Conservation (phyloP, 1,140 invertebrate genomes). For the Littorina saxatilis region DNA sequence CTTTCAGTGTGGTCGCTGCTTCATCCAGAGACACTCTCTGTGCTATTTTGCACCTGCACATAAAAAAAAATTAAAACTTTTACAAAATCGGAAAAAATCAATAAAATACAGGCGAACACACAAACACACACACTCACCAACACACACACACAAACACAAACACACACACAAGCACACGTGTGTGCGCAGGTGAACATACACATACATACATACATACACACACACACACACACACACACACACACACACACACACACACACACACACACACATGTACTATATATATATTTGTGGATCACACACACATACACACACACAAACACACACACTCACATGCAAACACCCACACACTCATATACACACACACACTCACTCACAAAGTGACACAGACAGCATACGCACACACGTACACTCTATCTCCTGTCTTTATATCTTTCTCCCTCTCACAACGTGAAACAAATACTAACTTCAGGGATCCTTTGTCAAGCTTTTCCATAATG, state of each 20-base stretch:
- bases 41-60: conserved; percentile 72
- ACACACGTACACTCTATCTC: neutral
- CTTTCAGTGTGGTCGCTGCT: conserved; percentile 64
- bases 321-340: neutral
- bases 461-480: conserved; percentile 74
- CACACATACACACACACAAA: neutral
- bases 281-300: neutral
- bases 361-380: neutral
- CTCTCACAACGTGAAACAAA: no score
- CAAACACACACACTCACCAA: neutral
- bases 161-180: neutral
- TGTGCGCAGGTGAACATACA: neutral
- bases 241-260: neutral
- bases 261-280: neutral
- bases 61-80: neutral
- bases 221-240: neutral
- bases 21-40: conserved; percentile 72
- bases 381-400: neutral
- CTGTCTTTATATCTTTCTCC: no score
- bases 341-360: neutral
- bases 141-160: neutral
- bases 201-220: neutral
- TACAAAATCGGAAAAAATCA: no score
- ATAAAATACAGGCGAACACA: neutral
- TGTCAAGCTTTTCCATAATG: conserved; percentile 76